These are phyloP conservation scores for Ceramica pisi DNA, from an alignment of 2,888 invertebrate genomes.

Conservation along the genomic window DNA sequence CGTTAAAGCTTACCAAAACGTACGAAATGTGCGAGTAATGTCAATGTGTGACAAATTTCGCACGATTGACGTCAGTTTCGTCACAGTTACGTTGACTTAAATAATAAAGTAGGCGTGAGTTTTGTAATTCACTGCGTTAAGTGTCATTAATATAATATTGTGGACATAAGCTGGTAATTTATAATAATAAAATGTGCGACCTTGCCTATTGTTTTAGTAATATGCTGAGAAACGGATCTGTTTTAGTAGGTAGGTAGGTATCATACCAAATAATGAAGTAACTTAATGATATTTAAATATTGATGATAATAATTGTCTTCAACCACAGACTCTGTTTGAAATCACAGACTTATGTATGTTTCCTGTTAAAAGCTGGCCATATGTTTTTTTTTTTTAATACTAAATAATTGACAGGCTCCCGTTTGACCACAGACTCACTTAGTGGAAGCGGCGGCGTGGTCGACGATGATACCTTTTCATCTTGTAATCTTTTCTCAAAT, in stretches of 20 bases:
- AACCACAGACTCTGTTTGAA: background rate
- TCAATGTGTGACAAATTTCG: slow-evolving; percentile 46
- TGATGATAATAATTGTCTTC: background rate
- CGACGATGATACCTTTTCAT: no score
- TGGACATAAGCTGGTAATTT: slow-evolving; percentile 15
- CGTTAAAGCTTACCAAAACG: slow-evolving; percentile 9
- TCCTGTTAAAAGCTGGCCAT: no score
- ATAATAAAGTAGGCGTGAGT: slow-evolving; percentile 37
- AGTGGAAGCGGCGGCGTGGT: no score
- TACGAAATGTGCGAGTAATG: slow-evolving; percentile 21
- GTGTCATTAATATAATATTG: slow-evolving; percentile 29
- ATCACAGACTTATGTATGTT: no score
- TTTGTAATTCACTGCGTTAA: slow-evolving; percentile 20
- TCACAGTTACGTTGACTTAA: slow-evolving; percentile 33
- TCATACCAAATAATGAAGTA: background rate
- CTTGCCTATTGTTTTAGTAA: slow-evolving; percentile 43
- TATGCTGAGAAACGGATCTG: slow-evolving; percentile 28
- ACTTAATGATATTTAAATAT: background rate
- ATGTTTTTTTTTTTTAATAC: no score
- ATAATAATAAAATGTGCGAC: slow-evolving; percentile 11
- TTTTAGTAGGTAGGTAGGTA: background rate
- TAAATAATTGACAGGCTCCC: no score
- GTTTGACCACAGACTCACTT: no score
- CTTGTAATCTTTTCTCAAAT: no score
- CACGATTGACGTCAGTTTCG: slow-evolving; percentile 30